Conservation (phyloP, 2,113 vertebrate species). For the Bubo blakistoni region DNA sequence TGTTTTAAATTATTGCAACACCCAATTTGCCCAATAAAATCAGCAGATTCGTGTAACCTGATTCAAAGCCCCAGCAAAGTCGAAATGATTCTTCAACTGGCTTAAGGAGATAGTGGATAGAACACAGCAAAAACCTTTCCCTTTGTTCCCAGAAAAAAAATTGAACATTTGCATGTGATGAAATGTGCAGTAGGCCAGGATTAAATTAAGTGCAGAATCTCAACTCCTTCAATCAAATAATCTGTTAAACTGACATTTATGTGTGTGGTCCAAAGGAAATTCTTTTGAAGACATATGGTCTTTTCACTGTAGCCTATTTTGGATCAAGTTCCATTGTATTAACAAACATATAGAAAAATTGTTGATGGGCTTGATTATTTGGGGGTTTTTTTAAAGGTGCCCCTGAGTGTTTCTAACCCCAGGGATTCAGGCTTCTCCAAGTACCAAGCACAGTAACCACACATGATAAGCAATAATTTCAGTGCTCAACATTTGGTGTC, state of each 20-base stretch:
- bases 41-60: neutral
- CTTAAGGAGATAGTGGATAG: neutral
- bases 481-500: neutral
- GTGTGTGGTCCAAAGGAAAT: constrained; percentile 9
- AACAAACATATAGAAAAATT: neutral
- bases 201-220: constrained; percentile 33
- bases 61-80: neutral
- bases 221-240: constrained; percentile 11
- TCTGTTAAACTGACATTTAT: neutral
- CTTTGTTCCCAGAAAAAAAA: neutral
- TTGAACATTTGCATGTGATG: neutral
- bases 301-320: neutral
- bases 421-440: neutral
- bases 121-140: neutral
- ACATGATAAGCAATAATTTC: neutral
- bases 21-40: neutral
- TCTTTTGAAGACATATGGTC: neutral
- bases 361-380: neutral
- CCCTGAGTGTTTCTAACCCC: neutral
- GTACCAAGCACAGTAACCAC: neutral
- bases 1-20: neutral
- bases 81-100: neutral
- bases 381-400: neutral
- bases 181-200: neutral
- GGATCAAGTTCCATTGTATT: neutral